A percentile compares a stretch with the other conserved stretches of the same genome.
Conservation (phyloP, 2,888 invertebrate genomes). For the Heliconius aoede region DNA sequence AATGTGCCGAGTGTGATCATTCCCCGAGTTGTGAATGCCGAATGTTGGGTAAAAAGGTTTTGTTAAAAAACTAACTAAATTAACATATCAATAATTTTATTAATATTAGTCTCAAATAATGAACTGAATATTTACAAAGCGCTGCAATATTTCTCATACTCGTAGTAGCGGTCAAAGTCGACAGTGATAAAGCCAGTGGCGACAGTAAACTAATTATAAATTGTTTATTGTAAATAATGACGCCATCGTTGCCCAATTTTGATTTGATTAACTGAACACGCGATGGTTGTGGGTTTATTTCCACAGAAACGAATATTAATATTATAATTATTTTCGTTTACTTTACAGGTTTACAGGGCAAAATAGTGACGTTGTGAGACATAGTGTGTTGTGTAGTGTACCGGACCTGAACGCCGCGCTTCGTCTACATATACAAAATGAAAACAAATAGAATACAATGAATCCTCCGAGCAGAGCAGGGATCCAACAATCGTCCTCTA, state of each 20-base stretch:
- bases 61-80: too few relatives aligned
- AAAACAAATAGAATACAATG: neutral
- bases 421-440: too few relatives aligned
- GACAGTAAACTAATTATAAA: conserved; percentile 18
- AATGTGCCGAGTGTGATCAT: too few relatives aligned
- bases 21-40: neutral
- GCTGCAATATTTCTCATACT: neutral
- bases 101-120: neutral
- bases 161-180: conserved; percentile 8
- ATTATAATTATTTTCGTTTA: too few relatives aligned
- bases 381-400: too few relatives aligned
- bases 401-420: too few relatives aligned
- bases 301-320: neutral
- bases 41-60: too few relatives aligned
- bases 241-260: neutral
- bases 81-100: neutral
- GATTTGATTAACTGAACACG: neutral
- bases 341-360: too few relatives aligned
- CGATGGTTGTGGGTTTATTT: neutral
- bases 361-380: too few relatives aligned
- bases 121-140: neutral
- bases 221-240: conserved; percentile 17
- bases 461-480: neutral
- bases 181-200: neutral
- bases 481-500: neutral